Base-by-base conservation (phyloP, 2,113 vertebrate species). In the Osmerus eperlanus region DNA sequence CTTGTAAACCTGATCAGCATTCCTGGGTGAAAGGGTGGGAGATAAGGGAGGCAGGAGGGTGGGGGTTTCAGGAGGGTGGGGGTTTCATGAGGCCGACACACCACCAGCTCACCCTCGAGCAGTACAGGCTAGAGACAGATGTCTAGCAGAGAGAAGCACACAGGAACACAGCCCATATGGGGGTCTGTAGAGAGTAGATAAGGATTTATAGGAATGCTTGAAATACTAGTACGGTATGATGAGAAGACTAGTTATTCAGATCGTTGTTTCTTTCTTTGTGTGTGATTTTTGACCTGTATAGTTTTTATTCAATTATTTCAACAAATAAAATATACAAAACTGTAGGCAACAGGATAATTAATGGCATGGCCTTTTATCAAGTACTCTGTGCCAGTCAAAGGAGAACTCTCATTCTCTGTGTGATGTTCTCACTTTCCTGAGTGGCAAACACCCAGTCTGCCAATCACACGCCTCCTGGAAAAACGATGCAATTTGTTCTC, bases 1-100 rank as follows among this genome's bases (percentile, higher is more conserved):
- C 78, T 84, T 81, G 80, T 87, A 81, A 82, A 86, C 71, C 77
- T 86, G 79, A 87, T 78, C 81, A 81, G 82, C 74, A 79, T 74
- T 77, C 25, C 73, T 68, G 56, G 58, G 19, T 52, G 76, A 19
- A 16, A 53, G 77, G 80, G 79, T 56, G 23, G 19, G n/a, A 14
- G 54, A 13, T 62, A 62, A 61, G 28, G 51, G 19, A 18, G 58
- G 15, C 67, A 36, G 65, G 36, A 62, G 52, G 68, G 51, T 78
- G 85, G 78, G 73, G 70, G 73, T 74, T 60, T 84, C 81, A 69
- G 66, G 74, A 78, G 47, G 12, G 59, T 76, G 65, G 66, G 67
- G 21, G 75, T 71, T 71, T 84, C 82, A 69, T 67, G 74, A 78
- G 47, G 12, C 58, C n/a, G 77, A 66, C 54, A 36, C 62, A 69